Percentiles rank a stretch among this genome's conserved stretches.
Evolutionary conservation across 2,113 vertebrate species (phyloP).

Genomic region (Bungarus multicinctus): DNA sequence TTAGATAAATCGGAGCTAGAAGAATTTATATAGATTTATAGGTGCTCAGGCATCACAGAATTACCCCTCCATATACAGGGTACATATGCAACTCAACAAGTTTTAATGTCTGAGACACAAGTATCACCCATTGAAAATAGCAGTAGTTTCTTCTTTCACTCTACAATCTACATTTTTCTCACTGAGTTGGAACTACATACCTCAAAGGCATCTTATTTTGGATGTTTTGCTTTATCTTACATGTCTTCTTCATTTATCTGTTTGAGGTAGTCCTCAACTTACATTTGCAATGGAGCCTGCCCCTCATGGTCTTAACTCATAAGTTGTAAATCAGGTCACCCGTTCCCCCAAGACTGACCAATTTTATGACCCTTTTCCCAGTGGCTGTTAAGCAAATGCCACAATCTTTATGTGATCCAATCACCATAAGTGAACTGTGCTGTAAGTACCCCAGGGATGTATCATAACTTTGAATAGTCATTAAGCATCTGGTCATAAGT

Average conservation of each 20-base stretch:
- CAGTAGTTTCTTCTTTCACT: not conserved
- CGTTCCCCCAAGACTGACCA: not conserved
- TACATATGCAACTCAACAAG: not conserved
- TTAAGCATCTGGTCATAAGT: not conserved
- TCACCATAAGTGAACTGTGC: not conserved
- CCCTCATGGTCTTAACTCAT: not conserved
- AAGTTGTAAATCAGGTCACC: not conserved
- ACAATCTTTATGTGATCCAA: not conserved
- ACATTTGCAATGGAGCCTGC: not conserved
- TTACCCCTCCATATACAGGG: no score
- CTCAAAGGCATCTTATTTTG: not conserved
- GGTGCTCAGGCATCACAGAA: not conserved
- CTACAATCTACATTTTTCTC: not conserved
- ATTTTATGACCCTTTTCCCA: not conserved
- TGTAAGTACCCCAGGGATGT: not conserved
- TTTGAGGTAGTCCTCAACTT: not conserved
- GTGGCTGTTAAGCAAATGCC: not conserved
- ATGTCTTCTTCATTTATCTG: not conserved
- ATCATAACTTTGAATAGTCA: not conserved
- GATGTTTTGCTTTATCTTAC: not conserved
- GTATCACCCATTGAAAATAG: not conserved
- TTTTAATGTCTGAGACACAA: not conserved
- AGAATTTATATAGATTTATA: not conserved
- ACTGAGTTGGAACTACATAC: not conserved
- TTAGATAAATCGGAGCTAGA: not conserved